Evolutionary conservation across 1,140 invertebrate genomes (phyloP), one percentile per base, ranked within the genome.

Genomic region (Caenorhabditis briggsae): DNA sequence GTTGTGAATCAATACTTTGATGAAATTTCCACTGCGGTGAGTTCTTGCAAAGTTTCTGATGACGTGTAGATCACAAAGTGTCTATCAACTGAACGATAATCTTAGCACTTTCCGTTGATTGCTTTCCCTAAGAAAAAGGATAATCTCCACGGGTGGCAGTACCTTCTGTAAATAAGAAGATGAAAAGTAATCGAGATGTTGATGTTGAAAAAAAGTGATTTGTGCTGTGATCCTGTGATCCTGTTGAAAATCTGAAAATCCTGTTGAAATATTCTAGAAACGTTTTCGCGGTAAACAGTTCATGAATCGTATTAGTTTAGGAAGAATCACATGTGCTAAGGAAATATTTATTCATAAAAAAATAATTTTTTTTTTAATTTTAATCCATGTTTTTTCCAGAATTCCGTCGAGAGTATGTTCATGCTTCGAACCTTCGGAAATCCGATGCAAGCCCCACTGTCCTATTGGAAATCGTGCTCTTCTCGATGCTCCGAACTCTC

Each of bases 1-100:
- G 88, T 90, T 65, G 88, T 90, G 1, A 86, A 89, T 53, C 33
- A 90, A 16, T 90, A 90, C 50, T 90, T 90, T 59, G 90, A 90
- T 78, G 90, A 90, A 48, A 58, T 89, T 43, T 50, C 65, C 25
- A 74, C 23, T 53, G 53, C 43, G 0, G 83, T 84, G 25, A 84
- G 83, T 65, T 84, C 33, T 41, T 46, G 48, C 18, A 46, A 48
- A 78, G 41, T 25, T 25, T 61, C 20, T 1, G 14, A 82, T 82
- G 55, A 58, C 48, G 78, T 43, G 43, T 33, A 33, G 33, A 33
- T 33, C 53, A 20, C 55, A 56, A 58, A 5, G 6, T 23, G 50
- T 33, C 5, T 6, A 25, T 20, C 43, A 61, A 43, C 20, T 58
- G 23, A 33, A 65, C 16, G 56, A 74, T 70, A 14, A 70, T 64